Conservation (phyloP, 2,888 invertebrate genomes). For the Metallyticus violacea region DNA sequence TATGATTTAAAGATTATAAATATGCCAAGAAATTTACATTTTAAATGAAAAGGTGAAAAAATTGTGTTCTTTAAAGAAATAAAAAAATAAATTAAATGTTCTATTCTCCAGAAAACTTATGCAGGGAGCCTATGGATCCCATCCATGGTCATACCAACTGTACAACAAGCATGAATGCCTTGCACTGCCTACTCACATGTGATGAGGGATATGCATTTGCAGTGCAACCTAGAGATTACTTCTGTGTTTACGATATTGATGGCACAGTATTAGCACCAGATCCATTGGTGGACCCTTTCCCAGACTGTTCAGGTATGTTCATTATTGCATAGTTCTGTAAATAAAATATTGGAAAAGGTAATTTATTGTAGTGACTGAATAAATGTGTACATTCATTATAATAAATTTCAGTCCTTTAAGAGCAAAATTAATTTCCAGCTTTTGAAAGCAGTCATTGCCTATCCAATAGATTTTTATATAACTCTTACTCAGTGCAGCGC, state of each 20-base stretch:
- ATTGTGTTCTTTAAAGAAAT: neutral
- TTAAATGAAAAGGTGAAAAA: too few relatives aligned
- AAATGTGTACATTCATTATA: too few relatives aligned
- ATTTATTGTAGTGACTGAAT: too few relatives aligned
- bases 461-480: too few relatives aligned
- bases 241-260: conserved; percentile 44
- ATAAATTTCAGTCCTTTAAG: too few relatives aligned
- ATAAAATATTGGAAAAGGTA: too few relatives aligned
- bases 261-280: conserved; percentile 22
- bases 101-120: conserved; percentile 40
- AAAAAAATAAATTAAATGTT: too few relatives aligned
- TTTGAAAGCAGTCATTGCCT: too few relatives aligned
- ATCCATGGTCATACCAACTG: conserved; percentile 52
- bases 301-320: conserved; percentile 56
- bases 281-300: conserved; percentile 44
- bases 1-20: too few relatives aligned
- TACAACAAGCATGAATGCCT: conserved; percentile 45
- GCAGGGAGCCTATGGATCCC: conserved; percentile 49
- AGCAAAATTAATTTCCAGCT: too few relatives aligned
- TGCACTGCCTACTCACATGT: conserved; percentile 57
- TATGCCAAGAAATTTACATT: too few relatives aligned
- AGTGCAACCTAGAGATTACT: conserved; percentile 45
- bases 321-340: neutral
- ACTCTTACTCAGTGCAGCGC: too few relatives aligned
- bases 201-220: conserved; percentile 61